A percentile compares a stretch with the other conserved stretches of the same genome.
These are phyloP conservation scores for Drosophila phalerata DNA, from an alignment of 2,888 invertebrate species.

Conservation along the genomic window DNA sequence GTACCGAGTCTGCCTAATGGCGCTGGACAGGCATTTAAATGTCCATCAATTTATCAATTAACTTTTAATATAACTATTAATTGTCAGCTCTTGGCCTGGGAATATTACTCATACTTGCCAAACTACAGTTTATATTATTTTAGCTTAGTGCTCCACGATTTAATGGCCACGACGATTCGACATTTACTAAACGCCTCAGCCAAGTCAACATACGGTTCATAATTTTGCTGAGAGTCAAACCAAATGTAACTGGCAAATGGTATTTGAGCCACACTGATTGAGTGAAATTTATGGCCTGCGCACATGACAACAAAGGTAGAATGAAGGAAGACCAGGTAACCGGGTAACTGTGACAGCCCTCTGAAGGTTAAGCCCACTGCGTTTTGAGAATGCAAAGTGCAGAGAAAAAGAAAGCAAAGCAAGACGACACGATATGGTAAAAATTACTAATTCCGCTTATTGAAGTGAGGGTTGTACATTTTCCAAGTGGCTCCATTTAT, in stretches of 20 bases:
- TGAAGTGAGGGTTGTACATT: constrained; percentile 12
- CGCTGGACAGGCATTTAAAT: constrained; percentile 65
- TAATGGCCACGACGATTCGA: constrained; percentile 62
- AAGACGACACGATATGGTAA: constrained; percentile 43
- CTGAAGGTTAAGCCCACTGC: constrained; percentile 66
- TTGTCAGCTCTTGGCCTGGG: constrained; percentile 56
- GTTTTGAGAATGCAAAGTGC: constrained; percentile 33
- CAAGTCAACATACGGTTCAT: constrained; percentile 32
- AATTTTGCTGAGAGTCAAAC: constrained; percentile 32
- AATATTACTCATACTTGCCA: constrained; percentile 46
- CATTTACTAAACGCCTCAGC: constrained; percentile 61
- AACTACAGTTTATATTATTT: constrained; percentile 5
- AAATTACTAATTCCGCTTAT: constrained; percentile 83
- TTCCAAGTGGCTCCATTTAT: background rate
- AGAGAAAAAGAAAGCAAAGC: constrained; percentile 26
- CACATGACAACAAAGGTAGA: constrained; percentile 58
- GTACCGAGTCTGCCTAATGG: constrained; percentile 45
- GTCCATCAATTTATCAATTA: constrained; percentile 74
- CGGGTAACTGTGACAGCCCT: constrained; percentile 72
- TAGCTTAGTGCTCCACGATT: constrained; percentile 40
- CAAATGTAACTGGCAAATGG: constrained; percentile 38
- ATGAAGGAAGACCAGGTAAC: constrained; percentile 52
- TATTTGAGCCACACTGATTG: constrained; percentile 41
- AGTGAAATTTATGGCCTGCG: constrained; percentile 63
- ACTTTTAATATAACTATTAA: constrained; percentile 63